phyloP scores from a whole-genome alignment of 2,888 invertebrate genomes.

The Smittia sp. region DNA sequence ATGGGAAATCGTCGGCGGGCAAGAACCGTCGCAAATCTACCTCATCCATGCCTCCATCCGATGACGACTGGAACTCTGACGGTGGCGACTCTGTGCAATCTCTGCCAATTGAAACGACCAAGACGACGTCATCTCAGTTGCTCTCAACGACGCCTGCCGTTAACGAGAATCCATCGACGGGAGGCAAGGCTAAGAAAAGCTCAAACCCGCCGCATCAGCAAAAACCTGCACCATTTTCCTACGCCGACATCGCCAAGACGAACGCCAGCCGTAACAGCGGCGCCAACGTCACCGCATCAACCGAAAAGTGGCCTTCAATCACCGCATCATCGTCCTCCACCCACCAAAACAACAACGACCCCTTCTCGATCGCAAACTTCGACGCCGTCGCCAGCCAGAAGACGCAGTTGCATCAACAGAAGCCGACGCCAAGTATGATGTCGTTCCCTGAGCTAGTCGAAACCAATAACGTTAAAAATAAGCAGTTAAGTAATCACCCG shows the following conservation, averaged over 20 bases:
- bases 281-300: conserved; percentile 32
- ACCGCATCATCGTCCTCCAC: conserved; percentile 43
- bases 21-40: conserved; percentile 65
- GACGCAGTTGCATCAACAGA: conserved; percentile 2
- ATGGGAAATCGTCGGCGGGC: conserved; percentile 1
- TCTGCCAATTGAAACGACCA: conserved; percentile 62
- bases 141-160: conserved; percentile 46
- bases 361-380: conserved; percentile 24
- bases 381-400: conserved; percentile 14
- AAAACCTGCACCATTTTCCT: conserved; percentile 61
- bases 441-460: conserved; percentile 42
- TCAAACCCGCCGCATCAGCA: conserved; percentile 45
- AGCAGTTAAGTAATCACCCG: conserved; percentile 40
- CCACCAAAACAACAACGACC: conserved; percentile 28
- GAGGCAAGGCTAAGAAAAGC: not conserved
- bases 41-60: conserved; percentile 75
- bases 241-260: conserved; percentile 77
- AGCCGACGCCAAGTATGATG: conserved; percentile 19
- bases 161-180: not conserved
- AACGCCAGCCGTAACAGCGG: conserved; percentile 46
- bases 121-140: conserved; percentile 42
- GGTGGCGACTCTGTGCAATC: conserved; percentile 82
- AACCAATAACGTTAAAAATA: conserved; percentile 43
- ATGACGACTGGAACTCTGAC: conserved; percentile 79
- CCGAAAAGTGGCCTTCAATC: conserved; percentile 46